These are phyloP conservation scores for Triplophysa yarkandensis DNA, from an alignment of 2,797 vertebrate genomes.

Conservation along the genomic window DNA sequence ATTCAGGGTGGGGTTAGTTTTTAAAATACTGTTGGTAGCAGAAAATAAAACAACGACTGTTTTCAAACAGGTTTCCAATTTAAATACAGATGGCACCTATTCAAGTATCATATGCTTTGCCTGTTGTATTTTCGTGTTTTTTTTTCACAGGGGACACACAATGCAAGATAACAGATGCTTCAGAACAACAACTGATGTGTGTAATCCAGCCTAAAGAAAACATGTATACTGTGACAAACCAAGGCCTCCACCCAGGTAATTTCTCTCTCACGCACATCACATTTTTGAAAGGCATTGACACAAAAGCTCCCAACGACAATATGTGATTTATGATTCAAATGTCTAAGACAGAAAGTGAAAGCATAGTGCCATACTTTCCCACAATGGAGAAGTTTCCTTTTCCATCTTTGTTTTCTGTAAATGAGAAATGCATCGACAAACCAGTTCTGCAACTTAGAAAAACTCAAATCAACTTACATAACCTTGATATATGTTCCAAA, in stretches of 20 bases:
- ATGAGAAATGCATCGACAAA: no score
- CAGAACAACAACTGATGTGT: constrained; percentile 74
- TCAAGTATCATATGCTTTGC: no score
- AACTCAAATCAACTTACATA: no score
- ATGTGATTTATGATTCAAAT: no score
- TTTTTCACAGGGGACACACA: constrained; percentile 67
- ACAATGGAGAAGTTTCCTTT: no score
- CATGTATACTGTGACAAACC: constrained; percentile 74
- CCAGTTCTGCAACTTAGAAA: no score
- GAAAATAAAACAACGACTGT: background rate
- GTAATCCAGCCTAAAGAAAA: constrained; percentile 65
- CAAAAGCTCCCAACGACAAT: background rate
- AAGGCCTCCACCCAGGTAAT: constrained; percentile 77
- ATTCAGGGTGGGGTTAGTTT: background rate
- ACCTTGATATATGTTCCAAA: no score
- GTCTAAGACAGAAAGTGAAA: no score
- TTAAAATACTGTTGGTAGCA: background rate
- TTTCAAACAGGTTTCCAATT: no score
- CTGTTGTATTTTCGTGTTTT: no score
- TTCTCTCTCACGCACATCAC: background rate
- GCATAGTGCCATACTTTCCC: no score
- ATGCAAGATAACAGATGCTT: constrained; percentile 74
- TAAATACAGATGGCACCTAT: background rate
- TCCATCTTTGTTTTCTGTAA: no score
- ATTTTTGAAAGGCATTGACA: background rate